phyloP scores from a whole-genome alignment of 2,797 vertebrate species.

The Labroides dimidiatus region DNA sequence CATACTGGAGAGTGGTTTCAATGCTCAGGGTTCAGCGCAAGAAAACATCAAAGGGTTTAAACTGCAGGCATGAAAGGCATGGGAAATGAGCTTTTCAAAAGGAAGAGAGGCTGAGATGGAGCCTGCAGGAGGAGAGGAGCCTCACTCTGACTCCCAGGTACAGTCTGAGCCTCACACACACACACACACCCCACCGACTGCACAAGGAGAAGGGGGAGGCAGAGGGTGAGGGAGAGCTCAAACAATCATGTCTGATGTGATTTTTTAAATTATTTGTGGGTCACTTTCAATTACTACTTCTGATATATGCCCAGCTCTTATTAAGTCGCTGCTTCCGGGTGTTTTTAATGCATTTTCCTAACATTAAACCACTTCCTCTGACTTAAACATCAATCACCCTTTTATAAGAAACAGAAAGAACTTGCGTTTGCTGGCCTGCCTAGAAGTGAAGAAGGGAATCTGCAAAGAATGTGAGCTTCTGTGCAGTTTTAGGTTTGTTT shows the following conservation, averaged over 20 bases:
- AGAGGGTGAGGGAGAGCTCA: not conserved
- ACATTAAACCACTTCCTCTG: not conserved
- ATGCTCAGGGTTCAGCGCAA: conserved; percentile 56
- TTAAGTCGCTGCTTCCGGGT: conserved; percentile 1
- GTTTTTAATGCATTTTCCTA: not conserved
- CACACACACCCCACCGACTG: conserved; percentile 25
- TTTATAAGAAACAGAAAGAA: not conserved
- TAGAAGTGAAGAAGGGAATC: not conserved
- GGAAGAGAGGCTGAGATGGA: conserved; percentile 43
- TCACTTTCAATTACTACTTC: not conserved
- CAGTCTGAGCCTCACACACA: conserved; percentile 14
- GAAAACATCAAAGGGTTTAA: conserved; percentile 81
- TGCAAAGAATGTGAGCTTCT: not conserved
- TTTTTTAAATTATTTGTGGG: conserved; percentile 13
- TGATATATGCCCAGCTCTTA: not conserved
- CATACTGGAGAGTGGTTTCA: conserved; percentile 63
- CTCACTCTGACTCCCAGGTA: conserved; percentile 61
- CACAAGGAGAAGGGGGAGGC: conserved; percentile 8
- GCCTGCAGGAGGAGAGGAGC: conserved; percentile 61
- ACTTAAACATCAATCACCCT: conserved; percentile 1
- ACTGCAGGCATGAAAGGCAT: conserved; percentile 76
- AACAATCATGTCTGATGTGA: conserved; percentile 22
- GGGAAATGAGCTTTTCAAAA: conserved; percentile 73
- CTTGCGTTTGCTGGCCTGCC: not conserved
- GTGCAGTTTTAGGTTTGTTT: not conserved